A percentile compares a stretch with the other conserved stretches of the same genome.
Conservation (phyloP, 2,888 invertebrate species). For the Onchidella celtica region DNA sequence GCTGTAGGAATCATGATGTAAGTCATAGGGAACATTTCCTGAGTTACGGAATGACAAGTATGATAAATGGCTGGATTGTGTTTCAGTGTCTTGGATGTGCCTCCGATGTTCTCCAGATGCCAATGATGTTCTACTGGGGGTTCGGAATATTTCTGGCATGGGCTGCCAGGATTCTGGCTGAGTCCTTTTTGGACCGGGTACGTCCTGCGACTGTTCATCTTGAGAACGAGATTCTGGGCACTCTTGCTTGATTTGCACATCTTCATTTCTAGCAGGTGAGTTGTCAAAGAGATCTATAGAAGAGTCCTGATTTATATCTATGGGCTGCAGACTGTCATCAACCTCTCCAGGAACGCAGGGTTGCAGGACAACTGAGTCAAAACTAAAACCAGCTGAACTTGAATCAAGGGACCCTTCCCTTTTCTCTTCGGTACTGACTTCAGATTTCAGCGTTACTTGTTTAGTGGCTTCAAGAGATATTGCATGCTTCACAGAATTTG, state of each 20-base stretch:
- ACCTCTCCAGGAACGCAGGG: conserved; percentile 28
- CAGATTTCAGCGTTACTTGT: conserved; percentile 38
- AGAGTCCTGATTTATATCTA: conserved; percentile 7
- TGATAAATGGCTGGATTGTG: too few relatives aligned
- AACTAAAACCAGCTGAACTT: conserved; percentile 22
- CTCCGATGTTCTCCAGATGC: neutral
- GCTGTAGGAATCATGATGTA: too few relatives aligned
- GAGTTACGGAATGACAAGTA: too few relatives aligned
- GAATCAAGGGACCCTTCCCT: neutral
- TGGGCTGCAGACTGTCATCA: conserved; percentile 29
- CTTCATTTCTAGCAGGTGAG: neutral
- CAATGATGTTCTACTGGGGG: neutral
- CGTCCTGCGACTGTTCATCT: neutral
- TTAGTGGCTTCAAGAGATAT: conserved; percentile 70
- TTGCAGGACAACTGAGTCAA: conserved; percentile 41
- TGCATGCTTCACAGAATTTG: conserved; percentile 78
- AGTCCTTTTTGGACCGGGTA: neutral
- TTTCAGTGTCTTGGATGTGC: too few relatives aligned
- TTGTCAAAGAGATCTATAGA: conserved; percentile 5
- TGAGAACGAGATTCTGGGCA: neutral
- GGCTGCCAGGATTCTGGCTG: too few relatives aligned
- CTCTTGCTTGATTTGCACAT: neutral
- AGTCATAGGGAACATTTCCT: neutral
- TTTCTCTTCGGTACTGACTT: neutral
- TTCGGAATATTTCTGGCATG: conserved; percentile 14